Conservation (phyloP, 2,113 vertebrate species). For the Clupea harengus region DNA sequence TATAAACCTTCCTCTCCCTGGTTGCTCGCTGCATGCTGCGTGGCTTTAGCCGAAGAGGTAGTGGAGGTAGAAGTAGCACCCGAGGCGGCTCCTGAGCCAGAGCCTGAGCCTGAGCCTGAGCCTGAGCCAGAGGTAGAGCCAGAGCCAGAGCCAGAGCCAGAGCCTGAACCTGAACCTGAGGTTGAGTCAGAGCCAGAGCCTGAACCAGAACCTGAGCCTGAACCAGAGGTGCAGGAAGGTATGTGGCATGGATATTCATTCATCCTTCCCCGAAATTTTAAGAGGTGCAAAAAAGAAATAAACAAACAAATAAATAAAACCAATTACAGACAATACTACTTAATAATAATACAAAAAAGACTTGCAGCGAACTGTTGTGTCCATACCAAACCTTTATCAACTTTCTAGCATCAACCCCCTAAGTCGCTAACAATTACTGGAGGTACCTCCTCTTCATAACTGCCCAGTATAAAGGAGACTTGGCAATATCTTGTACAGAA, state of each 20-base stretch:
- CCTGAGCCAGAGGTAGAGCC: slow-evolving; percentile 61
- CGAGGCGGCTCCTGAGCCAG: slow-evolving; percentile 65
- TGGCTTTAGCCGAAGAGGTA: slow-evolving; percentile 71
- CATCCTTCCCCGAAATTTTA: slow-evolving; percentile 45
- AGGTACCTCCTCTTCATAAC: slow-evolving; percentile 59
- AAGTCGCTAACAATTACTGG: slow-evolving; percentile 31
- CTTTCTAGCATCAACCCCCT: slow-evolving; percentile 18
- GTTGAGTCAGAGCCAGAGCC: slow-evolving; percentile 43
- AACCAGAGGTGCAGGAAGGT: slow-evolving; percentile 76
- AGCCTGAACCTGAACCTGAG: slow-evolving; percentile 55
- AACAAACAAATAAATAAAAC: slow-evolving; percentile 13
- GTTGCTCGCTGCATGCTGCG: slow-evolving; percentile 69
- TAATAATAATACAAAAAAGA: not conserved
- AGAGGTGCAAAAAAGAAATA: slow-evolving; percentile 23
- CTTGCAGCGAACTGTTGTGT: not conserved
- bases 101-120: slow-evolving; percentile 63
- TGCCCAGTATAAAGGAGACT: slow-evolving; percentile 38
- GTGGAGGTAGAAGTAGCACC: slow-evolving; percentile 79
- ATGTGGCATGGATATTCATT: slow-evolving; percentile 67
- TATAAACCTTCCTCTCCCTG: slow-evolving; percentile 56
- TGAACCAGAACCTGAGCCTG: slow-evolving; percentile 41
- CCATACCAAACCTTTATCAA: not conserved
- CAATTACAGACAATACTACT: not conserved
- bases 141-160: slow-evolving; percentile 57
- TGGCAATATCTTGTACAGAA: not conserved